Conservation (phyloP, 1,140 invertebrate species). For the Branchinecta lynchi region DNA sequence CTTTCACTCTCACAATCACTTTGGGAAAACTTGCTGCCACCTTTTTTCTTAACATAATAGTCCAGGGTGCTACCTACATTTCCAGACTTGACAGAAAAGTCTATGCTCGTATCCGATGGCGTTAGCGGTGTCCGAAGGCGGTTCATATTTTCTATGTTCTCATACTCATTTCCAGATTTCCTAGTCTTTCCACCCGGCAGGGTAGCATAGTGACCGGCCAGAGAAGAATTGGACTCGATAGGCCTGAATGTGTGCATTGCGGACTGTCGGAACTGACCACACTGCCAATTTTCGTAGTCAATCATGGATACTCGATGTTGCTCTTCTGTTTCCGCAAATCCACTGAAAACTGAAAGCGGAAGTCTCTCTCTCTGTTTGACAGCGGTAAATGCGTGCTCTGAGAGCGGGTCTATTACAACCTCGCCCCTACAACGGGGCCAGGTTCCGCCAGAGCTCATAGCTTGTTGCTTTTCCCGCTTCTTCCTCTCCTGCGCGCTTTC, state of each 20-base stretch:
- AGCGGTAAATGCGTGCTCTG: constrained; percentile 13
- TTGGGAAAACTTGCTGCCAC: constrained; percentile 26
- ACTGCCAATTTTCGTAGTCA: background rate
- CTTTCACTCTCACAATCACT: constrained; percentile 30
- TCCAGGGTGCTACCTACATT: constrained; percentile 34
- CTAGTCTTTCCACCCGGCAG: background rate
- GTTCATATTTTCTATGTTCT: background rate
- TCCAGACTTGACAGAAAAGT: constrained; percentile 41
- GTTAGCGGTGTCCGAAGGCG: constrained; percentile 23
- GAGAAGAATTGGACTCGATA: background rate
- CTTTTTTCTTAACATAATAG: constrained; percentile 38
- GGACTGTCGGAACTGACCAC: background rate
- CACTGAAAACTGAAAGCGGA: constrained; percentile 19
- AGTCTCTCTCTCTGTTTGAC: constrained; percentile 18
- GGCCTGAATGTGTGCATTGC: background rate
- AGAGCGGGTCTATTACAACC: constrained; percentile 11
- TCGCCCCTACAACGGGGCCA: constrained; percentile 20
- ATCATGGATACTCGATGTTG: background rate
- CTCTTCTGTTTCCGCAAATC: background rate
- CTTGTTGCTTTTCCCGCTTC: constrained; percentile 11
- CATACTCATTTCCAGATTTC: background rate
- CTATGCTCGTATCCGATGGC: constrained; percentile 43
- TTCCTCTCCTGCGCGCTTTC: constrained; percentile 13
- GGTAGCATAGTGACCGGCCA: background rate
- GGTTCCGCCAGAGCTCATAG: constrained; percentile 18